Evolutionary conservation across 1,140 invertebrate species (phyloP).

Genomic region (Drosophila seguyi): DNA sequence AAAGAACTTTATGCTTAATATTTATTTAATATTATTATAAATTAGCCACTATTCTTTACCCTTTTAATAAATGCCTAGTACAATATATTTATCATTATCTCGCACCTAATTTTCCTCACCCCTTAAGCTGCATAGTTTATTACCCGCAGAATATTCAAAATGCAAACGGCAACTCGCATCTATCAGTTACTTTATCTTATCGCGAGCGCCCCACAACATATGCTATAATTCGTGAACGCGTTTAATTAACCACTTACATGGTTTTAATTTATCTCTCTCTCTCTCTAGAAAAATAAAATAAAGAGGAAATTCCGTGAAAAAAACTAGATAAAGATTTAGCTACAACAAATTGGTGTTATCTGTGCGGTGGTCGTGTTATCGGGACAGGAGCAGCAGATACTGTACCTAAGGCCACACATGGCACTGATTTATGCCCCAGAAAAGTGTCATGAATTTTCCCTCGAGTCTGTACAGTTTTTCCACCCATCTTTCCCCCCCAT

Average conservation of each 20-base stretch:
- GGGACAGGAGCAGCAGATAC: constrained; percentile 33
- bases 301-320: constrained; percentile 24
- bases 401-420: constrained; percentile 58
- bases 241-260: constrained; percentile 84
- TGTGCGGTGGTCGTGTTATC: constrained; percentile 55
- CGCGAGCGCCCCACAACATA: constrained; percentile 66
- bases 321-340: constrained; percentile 49
- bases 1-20: no score
- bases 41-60: no score
- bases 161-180: constrained; percentile 16
- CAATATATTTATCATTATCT: not conserved
- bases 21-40: no score
- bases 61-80: no score
- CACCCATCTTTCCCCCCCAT: not conserved
- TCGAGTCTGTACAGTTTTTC: constrained; percentile 1
- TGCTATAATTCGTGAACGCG: constrained; percentile 73
- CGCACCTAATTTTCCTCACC: not conserved
- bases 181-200: constrained; percentile 58
- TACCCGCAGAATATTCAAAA: not conserved
- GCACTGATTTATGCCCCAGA: constrained; percentile 73
- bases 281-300: not conserved
- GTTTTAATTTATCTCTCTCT: constrained; percentile 71
- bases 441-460: constrained; percentile 52
- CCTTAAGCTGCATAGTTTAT: constrained; percentile 17
- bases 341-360: constrained; percentile 58